A percentile compares a stretch with the other conserved stretches of the same genome.
These are phyloP conservation scores for Esox lucius DNA, from an alignment of 2,797 vertebrate genomes.

Conservation along the genomic window DNA sequence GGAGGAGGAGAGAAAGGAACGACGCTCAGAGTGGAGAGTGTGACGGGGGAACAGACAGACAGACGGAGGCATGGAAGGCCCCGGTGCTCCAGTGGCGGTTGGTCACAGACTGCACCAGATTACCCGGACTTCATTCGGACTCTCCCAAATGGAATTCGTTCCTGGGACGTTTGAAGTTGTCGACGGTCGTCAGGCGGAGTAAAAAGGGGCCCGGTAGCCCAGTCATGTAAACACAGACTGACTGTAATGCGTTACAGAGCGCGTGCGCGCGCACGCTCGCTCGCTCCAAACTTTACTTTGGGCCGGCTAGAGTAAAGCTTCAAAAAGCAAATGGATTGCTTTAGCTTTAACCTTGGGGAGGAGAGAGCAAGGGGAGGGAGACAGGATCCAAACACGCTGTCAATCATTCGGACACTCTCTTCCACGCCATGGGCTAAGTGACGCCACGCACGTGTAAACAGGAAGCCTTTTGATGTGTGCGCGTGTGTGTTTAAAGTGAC, in stretches of 20 bases:
- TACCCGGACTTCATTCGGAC: slow-evolving; percentile 9
- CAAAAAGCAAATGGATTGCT: neutral
- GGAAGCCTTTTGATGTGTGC: slow-evolving; percentile 33
- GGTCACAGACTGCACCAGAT: slow-evolving; percentile 18
- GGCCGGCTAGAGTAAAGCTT: neutral
- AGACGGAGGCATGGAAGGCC: slow-evolving; percentile 3
- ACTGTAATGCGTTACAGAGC: neutral
- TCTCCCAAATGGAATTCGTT: slow-evolving; percentile 37
- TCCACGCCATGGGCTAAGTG: slow-evolving; percentile 17
- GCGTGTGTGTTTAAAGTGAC: neutral
- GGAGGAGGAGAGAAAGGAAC: neutral
- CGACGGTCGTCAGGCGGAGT: neutral
- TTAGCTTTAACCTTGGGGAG: neutral
- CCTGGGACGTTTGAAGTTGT: slow-evolving; percentile 29
- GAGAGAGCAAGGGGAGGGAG: neutral
- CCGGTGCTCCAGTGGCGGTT: slow-evolving; percentile 10
- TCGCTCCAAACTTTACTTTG: neutral
- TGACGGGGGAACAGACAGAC: neutral
- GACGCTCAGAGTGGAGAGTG: neutral
- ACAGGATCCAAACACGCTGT: slow-evolving; percentile 25
- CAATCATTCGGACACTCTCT: slow-evolving; percentile 30
- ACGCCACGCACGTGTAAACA: slow-evolving; percentile 38
- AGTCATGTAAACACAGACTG: slow-evolving; percentile 11
- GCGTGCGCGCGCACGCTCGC: neutral
- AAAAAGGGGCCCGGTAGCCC: slow-evolving; percentile 3